Evolutionary conservation across 2,113 vertebrate species (phyloP).

Genomic region (Pitta sordida): DNA sequence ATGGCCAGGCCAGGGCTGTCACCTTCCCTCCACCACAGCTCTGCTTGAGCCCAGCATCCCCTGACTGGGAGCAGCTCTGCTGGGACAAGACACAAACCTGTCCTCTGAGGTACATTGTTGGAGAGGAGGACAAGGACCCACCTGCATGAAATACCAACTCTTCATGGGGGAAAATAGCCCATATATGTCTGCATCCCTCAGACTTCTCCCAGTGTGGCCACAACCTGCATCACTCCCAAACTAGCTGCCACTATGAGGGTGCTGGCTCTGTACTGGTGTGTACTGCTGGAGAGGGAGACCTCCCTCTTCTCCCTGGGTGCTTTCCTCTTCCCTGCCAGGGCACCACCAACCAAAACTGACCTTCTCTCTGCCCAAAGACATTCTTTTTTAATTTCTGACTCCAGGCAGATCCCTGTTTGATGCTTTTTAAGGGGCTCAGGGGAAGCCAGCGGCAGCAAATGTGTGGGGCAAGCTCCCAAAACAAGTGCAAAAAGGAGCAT

Average conservation of each 20-base stretch:
- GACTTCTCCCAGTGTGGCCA: fast-evolving
- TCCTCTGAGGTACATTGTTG: neutral
- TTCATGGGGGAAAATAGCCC: neutral
- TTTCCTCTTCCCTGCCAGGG: neutral
- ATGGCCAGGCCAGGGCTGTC: neutral
- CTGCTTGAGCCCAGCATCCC: neutral
- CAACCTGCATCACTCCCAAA: neutral
- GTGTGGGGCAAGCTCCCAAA: neutral
- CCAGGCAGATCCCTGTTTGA: neutral
- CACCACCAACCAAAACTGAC: neutral
- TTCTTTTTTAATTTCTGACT: neutral
- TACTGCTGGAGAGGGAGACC: neutral
- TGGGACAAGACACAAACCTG: fast-evolving
- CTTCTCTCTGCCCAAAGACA: neutral
- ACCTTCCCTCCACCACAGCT: neutral
- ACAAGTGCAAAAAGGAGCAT: neutral
- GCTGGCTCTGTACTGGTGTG: neutral
- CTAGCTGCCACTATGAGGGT: fast-evolving
- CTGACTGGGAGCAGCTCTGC: neutral
- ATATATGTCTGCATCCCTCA: neutral
- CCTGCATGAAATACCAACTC: neutral
- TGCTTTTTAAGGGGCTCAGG: neutral
- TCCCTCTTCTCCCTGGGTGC: neutral
- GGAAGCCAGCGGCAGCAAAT: neutral
- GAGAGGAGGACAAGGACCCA: neutral